phyloP scores from a whole-genome alignment of 2,113 vertebrate species.

The Bettongia penicillata region DNA sequence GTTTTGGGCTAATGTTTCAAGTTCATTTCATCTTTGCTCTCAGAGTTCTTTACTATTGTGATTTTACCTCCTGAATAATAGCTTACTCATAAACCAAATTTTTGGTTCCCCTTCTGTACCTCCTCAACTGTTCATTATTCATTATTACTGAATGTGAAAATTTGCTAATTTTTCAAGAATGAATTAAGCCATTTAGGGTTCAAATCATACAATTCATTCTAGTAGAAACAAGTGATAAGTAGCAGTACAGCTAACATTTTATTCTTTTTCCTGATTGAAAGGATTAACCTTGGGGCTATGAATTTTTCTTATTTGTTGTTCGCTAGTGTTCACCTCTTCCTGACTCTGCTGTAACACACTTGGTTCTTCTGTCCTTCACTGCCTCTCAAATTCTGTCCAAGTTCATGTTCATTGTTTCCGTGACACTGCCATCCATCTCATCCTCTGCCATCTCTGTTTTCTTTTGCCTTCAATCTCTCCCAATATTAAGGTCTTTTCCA shows the following conservation, averaged over 20 bases:
- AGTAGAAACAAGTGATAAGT: constrained; percentile 3
- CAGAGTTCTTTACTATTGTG: background rate
- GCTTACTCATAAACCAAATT: background rate
- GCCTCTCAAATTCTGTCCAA: too few species aligned
- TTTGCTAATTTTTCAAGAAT: constrained; percentile 31
- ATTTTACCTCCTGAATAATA: background rate
- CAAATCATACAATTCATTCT: constrained; percentile 17
- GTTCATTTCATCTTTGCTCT: background rate
- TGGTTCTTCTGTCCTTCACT: too few species aligned
- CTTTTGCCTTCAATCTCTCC: too few species aligned
- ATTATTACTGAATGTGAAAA: constrained; percentile 27
- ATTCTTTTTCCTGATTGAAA: background rate
- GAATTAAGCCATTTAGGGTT: constrained; percentile 6
- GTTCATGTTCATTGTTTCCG: too few species aligned
- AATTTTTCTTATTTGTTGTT: background rate
- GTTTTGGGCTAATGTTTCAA: fast-evolving
- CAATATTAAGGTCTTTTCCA: too few species aligned
- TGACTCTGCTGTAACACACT: too few species aligned
- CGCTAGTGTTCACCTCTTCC: too few species aligned
- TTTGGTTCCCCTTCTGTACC: background rate
- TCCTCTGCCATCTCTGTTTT: too few species aligned
- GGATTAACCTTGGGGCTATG: background rate
- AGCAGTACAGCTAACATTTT: background rate
- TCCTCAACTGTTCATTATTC: constrained; percentile 31
- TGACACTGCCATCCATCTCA: too few species aligned